Conservation (phyloP, 2,797 vertebrate species). For the Argentina silus region DNA sequence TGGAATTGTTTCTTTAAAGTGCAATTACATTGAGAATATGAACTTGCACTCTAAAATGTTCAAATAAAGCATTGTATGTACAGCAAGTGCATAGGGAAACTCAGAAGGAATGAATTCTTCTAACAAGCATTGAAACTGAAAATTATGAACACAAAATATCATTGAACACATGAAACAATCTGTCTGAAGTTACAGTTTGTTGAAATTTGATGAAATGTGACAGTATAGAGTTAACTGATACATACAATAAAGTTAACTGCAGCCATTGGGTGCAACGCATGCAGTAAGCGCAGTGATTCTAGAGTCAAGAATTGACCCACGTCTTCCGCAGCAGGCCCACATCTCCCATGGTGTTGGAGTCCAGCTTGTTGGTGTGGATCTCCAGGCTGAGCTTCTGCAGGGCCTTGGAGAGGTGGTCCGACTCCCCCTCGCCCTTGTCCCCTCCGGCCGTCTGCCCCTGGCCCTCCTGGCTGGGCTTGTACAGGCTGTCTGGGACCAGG, state of each 20-base stretch:
- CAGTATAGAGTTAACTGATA: neutral
- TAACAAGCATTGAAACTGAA: neutral
- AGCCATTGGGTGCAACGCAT: neutral
- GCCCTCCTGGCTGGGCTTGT: slow-evolving; percentile 41
- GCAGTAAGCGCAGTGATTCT: neutral
- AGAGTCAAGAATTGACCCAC: neutral
- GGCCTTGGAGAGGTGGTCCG: slow-evolving; percentile 48
- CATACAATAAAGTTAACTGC: neutral
- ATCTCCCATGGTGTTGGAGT: slow-evolving; percentile 62
- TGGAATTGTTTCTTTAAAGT: too few species aligned
- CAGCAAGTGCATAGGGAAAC: too few species aligned
- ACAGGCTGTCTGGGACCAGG: slow-evolving; percentile 58
- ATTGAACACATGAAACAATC: neutral
- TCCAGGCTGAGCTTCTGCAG: slow-evolving; percentile 65
- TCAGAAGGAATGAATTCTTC: too few species aligned
- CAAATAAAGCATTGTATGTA: too few species aligned
- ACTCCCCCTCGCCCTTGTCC: slow-evolving; percentile 53
- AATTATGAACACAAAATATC: neutral
- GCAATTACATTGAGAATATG: too few species aligned
- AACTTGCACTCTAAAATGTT: too few species aligned
- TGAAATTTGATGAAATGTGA: too few species aligned
- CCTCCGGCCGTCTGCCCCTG: slow-evolving; percentile 53
- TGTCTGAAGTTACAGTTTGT: neutral
- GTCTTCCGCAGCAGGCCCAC: slow-evolving; percentile 38
- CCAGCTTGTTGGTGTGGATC: slow-evolving; percentile 59